These are phyloP conservation scores for Euzetes globulus DNA, from an alignment of 2,888 invertebrate species.

Conservation along the genomic window DNA sequence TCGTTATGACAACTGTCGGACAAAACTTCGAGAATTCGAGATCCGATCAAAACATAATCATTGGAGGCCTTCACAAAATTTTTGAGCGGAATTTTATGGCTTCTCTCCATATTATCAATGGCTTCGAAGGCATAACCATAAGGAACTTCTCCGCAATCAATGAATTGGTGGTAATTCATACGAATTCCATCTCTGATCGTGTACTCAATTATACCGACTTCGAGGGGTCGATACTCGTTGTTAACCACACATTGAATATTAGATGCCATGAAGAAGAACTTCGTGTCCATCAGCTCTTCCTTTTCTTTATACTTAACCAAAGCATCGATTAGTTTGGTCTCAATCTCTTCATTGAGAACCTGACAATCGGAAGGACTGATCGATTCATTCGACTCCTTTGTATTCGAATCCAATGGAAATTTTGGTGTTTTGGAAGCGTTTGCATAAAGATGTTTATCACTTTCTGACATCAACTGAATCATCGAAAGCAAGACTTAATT, in stretches of 20 bases:
- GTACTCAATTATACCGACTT: conserved; percentile 27
- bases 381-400: background rate
- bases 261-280: conserved; percentile 20
- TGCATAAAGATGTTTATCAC: no score
- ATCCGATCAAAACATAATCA: background rate
- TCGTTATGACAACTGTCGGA: background rate
- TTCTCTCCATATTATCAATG: background rate
- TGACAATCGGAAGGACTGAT: background rate
- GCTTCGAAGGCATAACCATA: conserved; percentile 1
- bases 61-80: background rate
- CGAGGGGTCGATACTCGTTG: background rate
- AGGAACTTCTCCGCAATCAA: conserved; percentile 10
- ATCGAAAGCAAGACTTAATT: no score
- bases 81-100: conserved; percentile 19
- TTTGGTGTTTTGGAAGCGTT: no score
- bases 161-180: conserved; percentile 4
- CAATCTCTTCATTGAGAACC: background rate
- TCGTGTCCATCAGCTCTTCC: background rate
- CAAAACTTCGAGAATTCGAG: background rate
- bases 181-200: conserved; percentile 16
- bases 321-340: background rate
- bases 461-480: no score
- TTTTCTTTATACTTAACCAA: background rate
- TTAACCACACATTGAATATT: conserved; percentile 1
- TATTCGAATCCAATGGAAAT: no score